Base-by-base conservation (phyloP, 2,888 invertebrate species). In the Drosophila cyrtoloma region DNA sequence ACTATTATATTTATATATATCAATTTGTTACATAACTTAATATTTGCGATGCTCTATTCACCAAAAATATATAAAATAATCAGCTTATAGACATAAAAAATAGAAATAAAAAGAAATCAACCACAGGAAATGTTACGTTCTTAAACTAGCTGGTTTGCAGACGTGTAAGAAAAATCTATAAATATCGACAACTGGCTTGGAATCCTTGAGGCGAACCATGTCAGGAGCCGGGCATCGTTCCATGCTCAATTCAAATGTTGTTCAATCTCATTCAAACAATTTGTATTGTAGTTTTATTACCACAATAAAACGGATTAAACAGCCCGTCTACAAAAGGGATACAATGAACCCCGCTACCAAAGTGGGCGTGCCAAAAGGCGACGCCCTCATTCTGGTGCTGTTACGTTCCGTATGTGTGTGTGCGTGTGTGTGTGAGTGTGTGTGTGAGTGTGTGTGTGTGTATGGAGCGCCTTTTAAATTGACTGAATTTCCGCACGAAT, bases 261-360 rank as follows among this genome's bases (percentile, higher is more conserved):
- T 81, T 87, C 89, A 89, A 87, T 89, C 84, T 79, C 86, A 86
- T 86, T 87, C 88, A 85, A 87, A 87, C 87, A 87, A 87, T 89
- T 86, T 87, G 87, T 87, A 89, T 89, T 89, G 87, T 87, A 89
- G 87, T 87, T 87, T 87, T 87, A 87, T 87, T 87, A 77, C 88
- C 89, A 84, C 88, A 87, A 87, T 87, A 87, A 87, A 87, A 87
- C 88, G 89, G 87, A 89, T 87, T 87, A 87, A 86, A 84, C 80
- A 80, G 75, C 69, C 62, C 55, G 67, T 51, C 56, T 56, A 62
- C 53, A 66, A 80, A 88, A 78, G 72, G 87, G 83, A 89, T 89
- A 80, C 86, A 87, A 89, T 89, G 82, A 83, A 89, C 87, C 77
- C 76, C 64, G 71, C 68, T 62, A 61, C 61, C 44, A 30, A 67